Conservation (phyloP, 2,113 vertebrate species). For the Sinocyclocheilus anshuiensis region DNA sequence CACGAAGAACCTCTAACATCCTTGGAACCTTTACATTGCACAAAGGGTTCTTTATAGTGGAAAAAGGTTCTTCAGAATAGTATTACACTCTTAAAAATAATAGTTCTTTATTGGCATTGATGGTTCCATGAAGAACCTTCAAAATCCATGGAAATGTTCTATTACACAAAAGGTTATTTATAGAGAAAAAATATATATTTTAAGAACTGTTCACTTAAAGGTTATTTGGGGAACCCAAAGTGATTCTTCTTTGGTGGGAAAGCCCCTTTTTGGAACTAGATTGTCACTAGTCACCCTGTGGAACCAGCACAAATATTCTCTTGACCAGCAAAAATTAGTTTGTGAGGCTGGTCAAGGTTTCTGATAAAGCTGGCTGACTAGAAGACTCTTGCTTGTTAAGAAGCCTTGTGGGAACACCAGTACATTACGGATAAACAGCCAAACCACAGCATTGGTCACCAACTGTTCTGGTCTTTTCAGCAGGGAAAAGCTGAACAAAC, state of each 20-base stretch:
- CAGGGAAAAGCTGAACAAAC: constrained; percentile 3
- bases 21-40: not conserved
- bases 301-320: not conserved
- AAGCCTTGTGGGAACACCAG: not conserved
- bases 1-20: not conserved
- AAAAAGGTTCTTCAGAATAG: not conserved
- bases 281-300: not conserved
- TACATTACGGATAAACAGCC: not conserved
- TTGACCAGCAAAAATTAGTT: not conserved
- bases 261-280: not conserved
- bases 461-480: not conserved
- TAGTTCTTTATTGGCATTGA: no score
- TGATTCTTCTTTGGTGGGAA: not conserved
- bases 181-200: not conserved
- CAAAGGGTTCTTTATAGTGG: not conserved
- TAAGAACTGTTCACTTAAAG: not conserved
- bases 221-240: not conserved
- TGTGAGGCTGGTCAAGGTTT: not conserved
- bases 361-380: not conserved
- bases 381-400: not conserved
- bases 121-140: no score
- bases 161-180: not conserved
- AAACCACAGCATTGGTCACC: not conserved
- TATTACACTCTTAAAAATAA: not conserved
- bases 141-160: no score